Evolutionary conservation across 2,113 vertebrate species (phyloP), one percentile per base, ranked within the genome.

Genomic region (Cheirogaleus medius): DNA sequence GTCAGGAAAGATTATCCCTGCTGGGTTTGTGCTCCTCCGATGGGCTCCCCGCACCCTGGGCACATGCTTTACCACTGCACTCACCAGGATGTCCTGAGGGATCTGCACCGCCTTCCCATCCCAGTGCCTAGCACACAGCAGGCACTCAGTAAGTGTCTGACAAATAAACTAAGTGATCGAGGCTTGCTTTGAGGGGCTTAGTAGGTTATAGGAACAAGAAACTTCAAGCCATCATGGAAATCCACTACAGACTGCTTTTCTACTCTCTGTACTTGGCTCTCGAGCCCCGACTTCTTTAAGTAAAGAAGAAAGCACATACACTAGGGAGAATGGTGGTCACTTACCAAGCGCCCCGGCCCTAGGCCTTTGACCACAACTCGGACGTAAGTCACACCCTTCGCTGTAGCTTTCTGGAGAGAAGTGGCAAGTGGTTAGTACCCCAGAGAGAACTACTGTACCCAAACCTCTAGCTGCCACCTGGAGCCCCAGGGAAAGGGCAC

Each of bases 291-390:
- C 13, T 42, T 25, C n/a, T 63, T 56, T 42, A 23, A 49, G 8
- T 2, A 7, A 69, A 29, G 27, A 47, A 52, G 37, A 34, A 66
- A 7, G 44, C 5, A 23, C 88, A 15, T 4, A 23, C 6, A 4
- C 14, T 1, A 11, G 0, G 42, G 60, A 29, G 23, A 39, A 58
- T 3, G 6, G 2, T 1, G 1, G 54, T 39, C 69, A 98, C 99
- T 98, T 98, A 99, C 99, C 99, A 98, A 91, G 88, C 99, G 99
- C 78, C 99, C 99, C 0, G 99, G 99, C 74, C 99, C 99, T 71
- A 99, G 97, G 94, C 99, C 99, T 98, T 99, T 99, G 96, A 99
- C 98, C 52, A 99, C 73, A 18, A 99, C 99, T 10, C 99, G 99
- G 21, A 99, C 98, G 0, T 99, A 99, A 12, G 97, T 69, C 11